phyloP scores from a whole-genome alignment of 2,888 invertebrate genomes.

The Orthonychiurus folsomi region DNA sequence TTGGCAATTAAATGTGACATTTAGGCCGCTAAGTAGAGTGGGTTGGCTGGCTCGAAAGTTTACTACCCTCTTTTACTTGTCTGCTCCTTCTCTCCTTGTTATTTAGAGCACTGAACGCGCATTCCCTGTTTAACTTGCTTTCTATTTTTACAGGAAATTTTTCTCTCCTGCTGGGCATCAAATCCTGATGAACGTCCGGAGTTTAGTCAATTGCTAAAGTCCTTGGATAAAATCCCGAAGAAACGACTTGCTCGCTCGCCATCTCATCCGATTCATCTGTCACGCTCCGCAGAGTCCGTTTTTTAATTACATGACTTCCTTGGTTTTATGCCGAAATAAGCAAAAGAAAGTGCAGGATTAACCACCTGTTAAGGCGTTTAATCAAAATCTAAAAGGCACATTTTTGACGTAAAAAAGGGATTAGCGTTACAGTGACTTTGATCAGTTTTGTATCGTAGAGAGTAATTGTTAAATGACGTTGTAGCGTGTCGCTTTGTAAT shows the following conservation, averaged over 20 bases:
- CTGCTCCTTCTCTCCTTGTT: background rate
- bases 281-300: slow-evolving; percentile 62
- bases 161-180: slow-evolving; percentile 95
- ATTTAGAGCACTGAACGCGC: background rate
- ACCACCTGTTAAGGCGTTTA: too few species aligned
- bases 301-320: background rate
- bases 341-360: too few species aligned
- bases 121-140: slow-evolving; percentile 3
- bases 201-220: slow-evolving; percentile 70
- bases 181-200: slow-evolving; percentile 76
- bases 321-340: too few species aligned
- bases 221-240: slow-evolving; percentile 85
- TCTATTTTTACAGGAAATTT: slow-evolving; percentile 63
- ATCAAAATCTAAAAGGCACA: too few species aligned
- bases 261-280: slow-evolving; percentile 93
- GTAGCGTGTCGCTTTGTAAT: too few species aligned
- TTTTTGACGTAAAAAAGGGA: background rate
- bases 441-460: too few species aligned
- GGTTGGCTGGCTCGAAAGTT: too few species aligned
- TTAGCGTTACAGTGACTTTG: background rate
- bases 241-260: slow-evolving; percentile 93
- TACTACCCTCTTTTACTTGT: background rate
- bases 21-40: too few species aligned
- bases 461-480: too few species aligned
- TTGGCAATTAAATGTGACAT: too few species aligned